phyloP scores from a whole-genome alignment of 2,888 invertebrate species.

The Danaus chrysippus region DNA sequence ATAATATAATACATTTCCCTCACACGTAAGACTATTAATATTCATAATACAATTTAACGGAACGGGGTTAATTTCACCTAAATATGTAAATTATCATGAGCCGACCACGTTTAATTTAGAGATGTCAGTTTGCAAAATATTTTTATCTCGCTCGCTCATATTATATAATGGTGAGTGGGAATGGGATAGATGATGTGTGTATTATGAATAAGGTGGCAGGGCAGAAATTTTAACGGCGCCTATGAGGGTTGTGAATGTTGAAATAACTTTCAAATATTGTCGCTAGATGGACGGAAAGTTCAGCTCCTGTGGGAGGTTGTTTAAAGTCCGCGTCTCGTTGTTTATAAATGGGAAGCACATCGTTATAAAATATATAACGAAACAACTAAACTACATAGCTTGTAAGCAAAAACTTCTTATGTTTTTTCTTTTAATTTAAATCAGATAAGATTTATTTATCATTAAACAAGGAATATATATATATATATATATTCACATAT shows the following conservation, averaged over 20 bases:
- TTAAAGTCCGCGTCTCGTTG: conserved; percentile 66
- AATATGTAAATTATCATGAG: conserved; percentile 81
- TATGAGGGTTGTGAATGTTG: conserved; percentile 79
- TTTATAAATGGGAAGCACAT: conserved; percentile 76
- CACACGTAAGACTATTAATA: conserved; percentile 71
- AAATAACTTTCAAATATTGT: conserved; percentile 81
- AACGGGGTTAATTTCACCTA: conserved; percentile 79
- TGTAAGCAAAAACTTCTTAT: conserved; percentile 15
- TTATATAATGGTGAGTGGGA: conserved; percentile 33
- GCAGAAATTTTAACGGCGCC: conserved; percentile 78
- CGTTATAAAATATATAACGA: conserved; percentile 61
- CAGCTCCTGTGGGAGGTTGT: conserved; percentile 71
- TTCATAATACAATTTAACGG: conserved; percentile 79
- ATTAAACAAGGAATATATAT: too few relatives aligned
- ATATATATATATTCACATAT: not conserved
- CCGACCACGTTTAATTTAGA: conserved; percentile 77
- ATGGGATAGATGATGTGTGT: conserved; percentile 53
- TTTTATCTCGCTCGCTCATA: conserved; percentile 48
- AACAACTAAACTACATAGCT: conserved; percentile 42
- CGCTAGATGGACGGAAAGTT: conserved; percentile 79
- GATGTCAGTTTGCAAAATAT: conserved; percentile 73
- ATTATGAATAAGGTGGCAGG: conserved; percentile 77
- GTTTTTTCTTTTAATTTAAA: not conserved
- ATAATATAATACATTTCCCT: conserved; percentile 59
- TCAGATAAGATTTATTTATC: too few relatives aligned